A percentile compares a stretch with the other conserved stretches of the same genome.
Evolutionary conservation across 2,888 invertebrate genomes (phyloP).

Genomic region (Timema podura): DNA sequence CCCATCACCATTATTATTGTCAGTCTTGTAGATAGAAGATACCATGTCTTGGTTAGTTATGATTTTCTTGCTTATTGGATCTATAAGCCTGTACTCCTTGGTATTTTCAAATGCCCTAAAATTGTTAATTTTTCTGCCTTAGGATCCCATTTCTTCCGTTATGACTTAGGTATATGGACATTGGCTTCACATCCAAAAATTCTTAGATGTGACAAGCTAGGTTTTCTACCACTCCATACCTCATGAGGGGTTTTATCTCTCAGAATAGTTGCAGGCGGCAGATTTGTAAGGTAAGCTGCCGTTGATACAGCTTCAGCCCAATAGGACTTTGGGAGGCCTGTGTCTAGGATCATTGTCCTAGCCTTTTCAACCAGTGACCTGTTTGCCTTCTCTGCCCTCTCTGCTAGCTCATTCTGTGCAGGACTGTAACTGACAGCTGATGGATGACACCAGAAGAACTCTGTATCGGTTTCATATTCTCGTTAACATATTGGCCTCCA

Average conservation of each 20-base stretch:
- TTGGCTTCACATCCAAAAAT: slow-evolving; percentile 1
- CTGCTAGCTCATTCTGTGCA: not conserved
- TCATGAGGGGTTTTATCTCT: not conserved
- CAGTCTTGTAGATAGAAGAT: too few relatives aligned
- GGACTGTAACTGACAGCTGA: not conserved
- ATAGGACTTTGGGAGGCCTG: not conserved
- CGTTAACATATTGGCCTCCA: not conserved
- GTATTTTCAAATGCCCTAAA: not conserved
- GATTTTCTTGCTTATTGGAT: not conserved
- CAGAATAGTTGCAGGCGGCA: not conserved
- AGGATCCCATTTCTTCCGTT: not conserved
- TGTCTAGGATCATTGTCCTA: not conserved
- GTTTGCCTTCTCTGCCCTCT: not conserved
- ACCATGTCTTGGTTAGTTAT: not conserved
- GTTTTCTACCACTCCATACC: not conserved
- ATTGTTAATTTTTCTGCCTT: not conserved
- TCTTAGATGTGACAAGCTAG: slow-evolving; percentile 6
- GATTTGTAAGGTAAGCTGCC: not conserved
- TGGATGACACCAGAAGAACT: not conserved
- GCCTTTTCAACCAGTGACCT: not conserved
- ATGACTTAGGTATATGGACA: not conserved
- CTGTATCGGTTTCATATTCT: not conserved
- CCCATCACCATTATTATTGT: too few relatives aligned
- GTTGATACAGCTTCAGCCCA: not conserved
- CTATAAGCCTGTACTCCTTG: not conserved